These are phyloP conservation scores for Calameuta filiformis DNA, from an alignment of 2,888 invertebrate species.

Conservation along the genomic window DNA sequence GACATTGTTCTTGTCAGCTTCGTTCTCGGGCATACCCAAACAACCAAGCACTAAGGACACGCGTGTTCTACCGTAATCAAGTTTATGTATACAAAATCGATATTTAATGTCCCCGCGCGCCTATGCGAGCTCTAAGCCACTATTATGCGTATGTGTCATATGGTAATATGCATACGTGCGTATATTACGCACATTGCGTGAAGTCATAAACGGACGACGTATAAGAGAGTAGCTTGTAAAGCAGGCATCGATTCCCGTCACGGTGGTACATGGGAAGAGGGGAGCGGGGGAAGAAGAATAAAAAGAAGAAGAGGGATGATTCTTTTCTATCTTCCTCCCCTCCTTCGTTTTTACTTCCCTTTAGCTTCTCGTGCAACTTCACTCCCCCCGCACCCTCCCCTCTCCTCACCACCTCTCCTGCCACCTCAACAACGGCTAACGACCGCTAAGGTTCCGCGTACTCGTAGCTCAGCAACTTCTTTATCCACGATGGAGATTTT, in stretches of 20 bases:
- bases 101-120: background rate
- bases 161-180: background rate
- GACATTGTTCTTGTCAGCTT: background rate
- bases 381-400: background rate
- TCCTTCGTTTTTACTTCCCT: background rate
- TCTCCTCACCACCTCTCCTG: background rate
- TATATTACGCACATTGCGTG: background rate
- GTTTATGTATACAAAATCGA: background rate
- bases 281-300: background rate
- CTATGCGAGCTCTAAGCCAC: background rate
- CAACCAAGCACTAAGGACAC: too few species aligned
- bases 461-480: background rate
- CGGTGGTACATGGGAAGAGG: background rate
- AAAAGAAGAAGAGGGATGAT: background rate
- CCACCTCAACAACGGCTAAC: background rate
- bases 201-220: background rate
- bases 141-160: background rate
- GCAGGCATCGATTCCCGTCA: background rate
- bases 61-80: too few species aligned
- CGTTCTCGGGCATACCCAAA: background rate
- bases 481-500: background rate
- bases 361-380: background rate
- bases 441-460: background rate
- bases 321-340: background rate
- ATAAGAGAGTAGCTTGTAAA: background rate